A percentile compares a stretch with the other conserved stretches of the same genome.
Evolutionary conservation across 2,797 vertebrate species (phyloP).

Genomic region (Salmo trutta): DNA sequence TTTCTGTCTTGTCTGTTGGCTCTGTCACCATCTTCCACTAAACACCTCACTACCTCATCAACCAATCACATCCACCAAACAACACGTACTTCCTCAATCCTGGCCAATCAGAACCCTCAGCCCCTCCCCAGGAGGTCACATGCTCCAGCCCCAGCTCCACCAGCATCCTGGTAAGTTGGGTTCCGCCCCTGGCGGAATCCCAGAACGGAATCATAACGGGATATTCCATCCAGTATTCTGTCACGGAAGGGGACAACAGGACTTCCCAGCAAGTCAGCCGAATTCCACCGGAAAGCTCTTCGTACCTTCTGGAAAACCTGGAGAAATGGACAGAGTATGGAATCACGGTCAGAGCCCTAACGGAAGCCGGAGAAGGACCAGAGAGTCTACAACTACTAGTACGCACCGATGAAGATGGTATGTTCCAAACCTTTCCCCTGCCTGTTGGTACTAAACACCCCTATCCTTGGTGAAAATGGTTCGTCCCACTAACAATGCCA

Average conservation of each 20-base stretch:
- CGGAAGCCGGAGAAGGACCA: slow-evolving; percentile 91
- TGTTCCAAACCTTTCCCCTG: slow-evolving; percentile 73
- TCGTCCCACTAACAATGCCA: background rate
- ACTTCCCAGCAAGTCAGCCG: slow-evolving; percentile 82
- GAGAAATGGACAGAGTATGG: slow-evolving; percentile 97
- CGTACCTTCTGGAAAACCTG: slow-evolving; percentile 91
- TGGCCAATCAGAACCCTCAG: slow-evolving; percentile 88
- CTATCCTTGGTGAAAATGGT: background rate
- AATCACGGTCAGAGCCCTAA: slow-evolving; percentile 89
- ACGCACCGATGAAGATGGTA: slow-evolving; percentile 99
- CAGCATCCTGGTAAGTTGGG: slow-evolving; percentile 98
- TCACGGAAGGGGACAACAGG: slow-evolving; percentile 84
- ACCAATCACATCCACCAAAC: slow-evolving; percentile 58
- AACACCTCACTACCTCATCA: slow-evolving; percentile 71
- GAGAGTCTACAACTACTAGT: slow-evolving; percentile 92
- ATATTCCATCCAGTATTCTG: slow-evolving; percentile 90
- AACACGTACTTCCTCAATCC: slow-evolving; percentile 51
- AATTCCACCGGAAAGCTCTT: slow-evolving; percentile 83
- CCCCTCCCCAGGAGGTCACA: slow-evolving; percentile 94
- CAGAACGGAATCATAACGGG: slow-evolving; percentile 90
- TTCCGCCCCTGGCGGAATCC: slow-evolving; percentile 88
- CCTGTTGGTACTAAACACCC: background rate
- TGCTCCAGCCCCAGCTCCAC: slow-evolving; percentile 95
- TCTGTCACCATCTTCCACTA: slow-evolving; percentile 75
- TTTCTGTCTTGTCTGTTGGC: slow-evolving; percentile 76